Evolutionary conservation across 2,888 invertebrate genomes (phyloP).

Genomic region (Globia sparganii): DNA sequence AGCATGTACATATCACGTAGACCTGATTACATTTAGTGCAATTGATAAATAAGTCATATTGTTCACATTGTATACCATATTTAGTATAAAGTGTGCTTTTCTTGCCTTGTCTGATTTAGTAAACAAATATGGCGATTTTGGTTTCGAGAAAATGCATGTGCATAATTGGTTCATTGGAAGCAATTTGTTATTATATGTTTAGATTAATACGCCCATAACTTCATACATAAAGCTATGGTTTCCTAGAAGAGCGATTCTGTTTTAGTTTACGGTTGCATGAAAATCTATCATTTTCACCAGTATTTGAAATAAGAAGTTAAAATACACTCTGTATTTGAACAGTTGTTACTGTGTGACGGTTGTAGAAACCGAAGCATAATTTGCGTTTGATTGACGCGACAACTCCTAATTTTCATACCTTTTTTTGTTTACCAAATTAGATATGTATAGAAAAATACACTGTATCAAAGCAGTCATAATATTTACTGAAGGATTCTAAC

Average conservation of each 20-base stretch:
- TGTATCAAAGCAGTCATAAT: not conserved
- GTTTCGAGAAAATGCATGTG: not conserved
- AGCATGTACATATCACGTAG: conserved; percentile 35
- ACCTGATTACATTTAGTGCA: conserved; percentile 24
- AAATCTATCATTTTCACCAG: not conserved
- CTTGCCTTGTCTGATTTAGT: not conserved
- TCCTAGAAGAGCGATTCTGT: not conserved
- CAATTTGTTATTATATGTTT: not conserved
- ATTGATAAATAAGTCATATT: conserved; percentile 7
- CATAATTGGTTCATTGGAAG: not conserved
- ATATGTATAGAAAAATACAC: not conserved
- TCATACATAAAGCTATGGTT: not conserved
- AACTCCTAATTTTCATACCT: not conserved
- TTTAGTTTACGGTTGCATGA: not conserved
- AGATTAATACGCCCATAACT: not conserved
- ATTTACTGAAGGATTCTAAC: not conserved
- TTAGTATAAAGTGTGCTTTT: not conserved
- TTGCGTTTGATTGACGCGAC: not conserved
- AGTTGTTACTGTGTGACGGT: not conserved
- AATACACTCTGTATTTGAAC: not conserved
- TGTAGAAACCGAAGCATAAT: no score
- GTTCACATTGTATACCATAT: not conserved
- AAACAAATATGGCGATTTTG: not conserved
- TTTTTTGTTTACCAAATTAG: conserved; percentile 7
- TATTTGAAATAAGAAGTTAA: not conserved